phyloP scores from a whole-genome alignment of 2,888 invertebrate genomes.

The Pterobdella sp. region DNA sequence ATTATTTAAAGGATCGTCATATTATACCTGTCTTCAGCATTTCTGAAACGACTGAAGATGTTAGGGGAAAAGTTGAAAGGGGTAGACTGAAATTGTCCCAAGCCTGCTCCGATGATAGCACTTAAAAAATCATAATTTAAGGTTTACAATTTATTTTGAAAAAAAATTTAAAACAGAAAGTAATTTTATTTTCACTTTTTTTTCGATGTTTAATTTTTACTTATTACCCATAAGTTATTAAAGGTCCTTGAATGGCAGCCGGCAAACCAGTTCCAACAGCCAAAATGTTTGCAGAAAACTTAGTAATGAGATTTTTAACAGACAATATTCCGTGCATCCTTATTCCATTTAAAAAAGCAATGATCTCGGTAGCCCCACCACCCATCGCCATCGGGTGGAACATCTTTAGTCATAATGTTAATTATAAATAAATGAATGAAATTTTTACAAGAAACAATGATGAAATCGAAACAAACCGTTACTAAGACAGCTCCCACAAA shows the following conservation, averaged over 20 bases:
- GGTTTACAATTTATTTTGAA: too few species aligned
- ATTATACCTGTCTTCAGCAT: conserved; percentile 39
- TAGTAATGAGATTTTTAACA: conserved; percentile 37
- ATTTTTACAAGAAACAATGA: background rate
- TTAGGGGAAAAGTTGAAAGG: conserved; percentile 35
- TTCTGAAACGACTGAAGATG: conserved; percentile 39
- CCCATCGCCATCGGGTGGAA: conserved; percentile 39
- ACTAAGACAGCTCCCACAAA: conserved; percentile 36
- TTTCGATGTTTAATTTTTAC: too few species aligned
- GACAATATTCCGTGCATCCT: conserved; percentile 36
- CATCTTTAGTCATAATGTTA: conserved; percentile 31
- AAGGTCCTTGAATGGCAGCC: conserved; percentile 36
- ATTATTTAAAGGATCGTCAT: background rate
- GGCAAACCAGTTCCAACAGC: conserved; percentile 38
- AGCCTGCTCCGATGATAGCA: conserved; percentile 38
- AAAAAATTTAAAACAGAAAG: too few species aligned
- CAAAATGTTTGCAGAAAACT: conserved; percentile 35
- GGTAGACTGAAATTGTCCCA: conserved; percentile 40
- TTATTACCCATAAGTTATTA: conserved; percentile 37
- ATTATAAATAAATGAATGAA: background rate
- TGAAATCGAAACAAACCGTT: conserved; percentile 36
- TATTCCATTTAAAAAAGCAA: conserved; percentile 39
- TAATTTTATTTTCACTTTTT: too few species aligned
- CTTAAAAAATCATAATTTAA: too few species aligned
- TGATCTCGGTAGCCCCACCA: conserved; percentile 38